Base-by-base conservation (phyloP, 1,140 invertebrate genomes). In the Papilio machaon region DNA sequence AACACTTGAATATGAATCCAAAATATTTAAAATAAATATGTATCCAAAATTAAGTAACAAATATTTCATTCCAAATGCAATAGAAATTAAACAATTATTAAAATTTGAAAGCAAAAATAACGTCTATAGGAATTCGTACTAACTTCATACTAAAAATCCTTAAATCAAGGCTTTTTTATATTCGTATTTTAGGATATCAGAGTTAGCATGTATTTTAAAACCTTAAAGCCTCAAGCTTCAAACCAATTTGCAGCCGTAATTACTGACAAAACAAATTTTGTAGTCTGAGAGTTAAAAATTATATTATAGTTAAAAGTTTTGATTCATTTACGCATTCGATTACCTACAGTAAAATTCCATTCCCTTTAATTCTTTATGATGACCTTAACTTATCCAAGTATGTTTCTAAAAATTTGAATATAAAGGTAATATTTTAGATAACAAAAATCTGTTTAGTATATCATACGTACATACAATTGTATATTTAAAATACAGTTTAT, bases 221-320 rank as follows among this genome's bases (percentile, higher is more conserved):
- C 77, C 67, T 52, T 84, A 81, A 83, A 49, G 79, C 84, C 84
- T 74, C 79, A 75, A 82, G 84, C 80, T 43, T 73, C 79, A 84
- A 82, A 79, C 81, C 82, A 85, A 87, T 90, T 89, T 88, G 84
- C 87, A 87, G 87, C 81, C 74, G 82, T 87, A 89, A 90, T 87
- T 89, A 88, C 83, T 73, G 38, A 77, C 82, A 82, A 87, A 85
- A 82, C 83, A 76, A 82, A 54, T 64, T 80, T 82, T 83, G 78
- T 86, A 90, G 88, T 30, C 82, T 19, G 73, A 84, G 87, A 88
- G 87, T 75, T 81, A 9, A 19, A 47, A 30, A 67, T 49, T 58
- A 64, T 10, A n/a, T 74, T 47, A 52, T 19, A 64, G 11, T 23
- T 19, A 38, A 30, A 17, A 76, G n/a, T 49, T 76, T 76, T 11